Evolutionary conservation across 2,113 vertebrate genomes (phyloP), one percentile per base, ranked within the genome.

Genomic region (Siphamia tubifer): DNA sequence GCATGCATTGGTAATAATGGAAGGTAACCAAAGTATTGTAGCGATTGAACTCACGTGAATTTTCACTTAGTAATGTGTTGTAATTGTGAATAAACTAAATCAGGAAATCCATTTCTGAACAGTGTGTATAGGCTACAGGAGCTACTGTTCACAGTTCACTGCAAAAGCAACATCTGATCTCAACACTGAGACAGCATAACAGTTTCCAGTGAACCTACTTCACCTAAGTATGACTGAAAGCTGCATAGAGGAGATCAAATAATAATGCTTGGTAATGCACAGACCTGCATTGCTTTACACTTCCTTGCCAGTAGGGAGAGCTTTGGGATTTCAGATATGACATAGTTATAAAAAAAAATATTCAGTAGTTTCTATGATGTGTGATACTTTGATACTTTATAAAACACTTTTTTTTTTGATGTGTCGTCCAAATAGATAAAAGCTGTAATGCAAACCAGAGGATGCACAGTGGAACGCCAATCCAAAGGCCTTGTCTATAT

Each of bases 111-210:
- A 54, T 42, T 16, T 8, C 31, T 34, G 31, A 30, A 30, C 55
- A 30, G 27, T 57, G 32, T 24, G 4, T 67, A n/a, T n/a, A 39
- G 27, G 32, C 19, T 58, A 54, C 68, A 68, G 43, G 12, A 58
- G 47, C 65, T n/a, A 48, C 40, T 52, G 27, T 51, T 76, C 51
- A 87, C 75, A 81, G 75, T 74, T 81, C 82, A 77, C 34, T 66
- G 77, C 72, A 77, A 79, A 79, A 42, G 30, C 66, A 81, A 87
- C 77, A 83, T 80, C 44, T 84, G 79, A 87, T 58, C 45, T 80
- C 61, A 82, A 76, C 45, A 72, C 7, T 17, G 68, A 68, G 43
- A 62, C 49, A 76, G 36, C 44, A 74, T n/a, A 47, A 51, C 24
- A 17, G 24, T 63, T 65, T 71, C 48, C 54, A 79, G 44, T 31